phyloP scores from a whole-genome alignment of 2,888 invertebrate species.

The Griposia aprilina region DNA sequence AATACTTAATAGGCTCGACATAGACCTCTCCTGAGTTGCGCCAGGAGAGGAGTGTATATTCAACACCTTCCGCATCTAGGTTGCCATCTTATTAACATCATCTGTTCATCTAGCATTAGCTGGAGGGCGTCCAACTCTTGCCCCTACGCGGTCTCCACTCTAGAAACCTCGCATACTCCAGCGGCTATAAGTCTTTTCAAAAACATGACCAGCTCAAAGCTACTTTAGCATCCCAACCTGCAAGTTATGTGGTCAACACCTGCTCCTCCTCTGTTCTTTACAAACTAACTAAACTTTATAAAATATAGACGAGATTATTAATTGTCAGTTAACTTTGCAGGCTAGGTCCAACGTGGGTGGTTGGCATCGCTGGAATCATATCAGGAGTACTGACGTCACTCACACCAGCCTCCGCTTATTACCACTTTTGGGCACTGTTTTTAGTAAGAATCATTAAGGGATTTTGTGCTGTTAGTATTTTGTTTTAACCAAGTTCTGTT shows the following conservation, averaged over 20 bases:
- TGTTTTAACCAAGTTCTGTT: neutral
- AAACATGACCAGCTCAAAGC: neutral
- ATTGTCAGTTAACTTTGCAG: constrained; percentile 65
- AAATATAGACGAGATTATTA: neutral
- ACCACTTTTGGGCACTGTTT: constrained; percentile 83
- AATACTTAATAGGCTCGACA: too few relatives aligned
- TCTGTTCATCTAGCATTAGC: neutral
- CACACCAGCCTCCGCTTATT: constrained; percentile 83
- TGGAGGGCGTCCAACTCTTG: neutral
- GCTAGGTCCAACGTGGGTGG: constrained; percentile 86
- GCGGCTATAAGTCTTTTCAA: neutral
- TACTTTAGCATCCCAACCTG: neutral
- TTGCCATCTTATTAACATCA: neutral
- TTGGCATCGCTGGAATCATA: constrained; percentile 80
- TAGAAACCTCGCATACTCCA: neutral
- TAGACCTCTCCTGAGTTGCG: neutral
- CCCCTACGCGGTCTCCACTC: neutral
- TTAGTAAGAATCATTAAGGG: constrained; percentile 80
- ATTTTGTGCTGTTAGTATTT: constrained; percentile 85
- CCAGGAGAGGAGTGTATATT: neutral
- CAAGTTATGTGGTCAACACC: neutral
- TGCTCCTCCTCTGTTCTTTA: neutral
- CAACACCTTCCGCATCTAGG: neutral
- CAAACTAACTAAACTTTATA: neutral
- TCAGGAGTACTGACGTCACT: constrained; percentile 83